A percentile compares a stretch with the other conserved stretches of the same genome.
phyloP scores from a whole-genome alignment of 2,888 invertebrate species.

The Philopedon plagiatum region DNA sequence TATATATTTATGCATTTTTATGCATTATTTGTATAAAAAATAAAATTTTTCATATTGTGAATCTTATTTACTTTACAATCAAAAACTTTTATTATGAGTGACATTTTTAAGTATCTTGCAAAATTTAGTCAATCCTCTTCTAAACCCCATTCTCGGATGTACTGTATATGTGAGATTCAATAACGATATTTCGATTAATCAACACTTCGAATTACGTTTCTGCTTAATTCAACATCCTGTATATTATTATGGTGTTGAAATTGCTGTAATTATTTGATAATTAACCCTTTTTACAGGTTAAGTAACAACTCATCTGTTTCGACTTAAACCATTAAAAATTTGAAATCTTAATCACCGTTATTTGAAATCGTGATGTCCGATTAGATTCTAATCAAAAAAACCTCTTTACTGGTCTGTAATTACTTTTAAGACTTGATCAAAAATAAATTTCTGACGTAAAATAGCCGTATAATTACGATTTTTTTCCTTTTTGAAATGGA shows the following conservation, averaged over 20 bases:
- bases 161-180: too few species aligned
- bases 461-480: slow-evolving; percentile 3
- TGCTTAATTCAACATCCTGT: too few species aligned
- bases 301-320: slow-evolving; percentile 5
- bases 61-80: too few species aligned
- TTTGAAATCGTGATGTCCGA: slow-evolving; percentile 3
- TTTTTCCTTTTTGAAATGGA: not conserved
- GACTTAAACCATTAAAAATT: slow-evolving; percentile 14
- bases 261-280: not conserved
- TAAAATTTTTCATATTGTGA: too few species aligned
- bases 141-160: too few species aligned
- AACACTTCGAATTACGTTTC: too few species aligned
- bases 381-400: slow-evolving; percentile 27
- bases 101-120: too few species aligned
- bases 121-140: too few species aligned
- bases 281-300: not conserved
- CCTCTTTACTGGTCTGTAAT: slow-evolving; percentile 12
- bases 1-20: too few species aligned
- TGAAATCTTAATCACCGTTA: slow-evolving; percentile 6
- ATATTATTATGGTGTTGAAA: not conserved
- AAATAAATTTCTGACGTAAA: slow-evolving; percentile 14
- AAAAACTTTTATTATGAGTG: too few species aligned
- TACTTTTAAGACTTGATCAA: slow-evolving; percentile 12
- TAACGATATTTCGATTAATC: too few species aligned
- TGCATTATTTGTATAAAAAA: too few species aligned